Base-by-base conservation (phyloP, 2,797 vertebrate species). In the Chanos chanos region DNA sequence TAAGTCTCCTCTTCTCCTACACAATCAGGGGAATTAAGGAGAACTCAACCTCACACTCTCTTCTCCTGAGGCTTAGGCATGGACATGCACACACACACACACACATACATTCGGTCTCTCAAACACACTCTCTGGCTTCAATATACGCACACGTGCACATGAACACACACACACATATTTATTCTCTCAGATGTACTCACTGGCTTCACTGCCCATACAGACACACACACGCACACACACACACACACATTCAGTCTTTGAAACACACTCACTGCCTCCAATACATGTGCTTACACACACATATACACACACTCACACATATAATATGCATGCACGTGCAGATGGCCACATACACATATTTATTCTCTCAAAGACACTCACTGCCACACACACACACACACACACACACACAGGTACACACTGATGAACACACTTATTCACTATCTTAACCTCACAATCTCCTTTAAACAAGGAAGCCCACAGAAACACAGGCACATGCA, bases 1-100 rank as follows among this genome's bases (percentile, higher is more conserved):
- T 90, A 90, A 89, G 87, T 88, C 86, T 86, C 76, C 73, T 88
- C 81, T 90, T 87, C 85, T 86, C 81, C 81, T 81, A 78, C 78
- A 87, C 85, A 86, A 87, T 87, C 85, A 79, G 85, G 81, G 77
- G 85, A 89, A 89, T 88, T 85, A 86, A 84, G 84, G 84, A 76
- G 73, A 75, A 85, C 80, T 80, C 76, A 78, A 68, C 76, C 51
- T 66, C 34, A 44, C 70, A 73, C n/a, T n/a, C n/a, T n/a, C 72
- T 75, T 79, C 74, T 82, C 80, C 80, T 31, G 28, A 27, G 53
- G 34, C 10, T 70, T 13, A 47, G 13, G 30, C 33, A 36, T 41
- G 41, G 3, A 37, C 63, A 34, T 16, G 50, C 40, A 21, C 40
- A 25, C 59, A 49, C 22, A 41, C 33, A 60, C 28, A 36, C 41